Evolutionary conservation across 2,113 vertebrate genomes (phyloP).

Genomic region (Chrysochloris asiatica): DNA sequence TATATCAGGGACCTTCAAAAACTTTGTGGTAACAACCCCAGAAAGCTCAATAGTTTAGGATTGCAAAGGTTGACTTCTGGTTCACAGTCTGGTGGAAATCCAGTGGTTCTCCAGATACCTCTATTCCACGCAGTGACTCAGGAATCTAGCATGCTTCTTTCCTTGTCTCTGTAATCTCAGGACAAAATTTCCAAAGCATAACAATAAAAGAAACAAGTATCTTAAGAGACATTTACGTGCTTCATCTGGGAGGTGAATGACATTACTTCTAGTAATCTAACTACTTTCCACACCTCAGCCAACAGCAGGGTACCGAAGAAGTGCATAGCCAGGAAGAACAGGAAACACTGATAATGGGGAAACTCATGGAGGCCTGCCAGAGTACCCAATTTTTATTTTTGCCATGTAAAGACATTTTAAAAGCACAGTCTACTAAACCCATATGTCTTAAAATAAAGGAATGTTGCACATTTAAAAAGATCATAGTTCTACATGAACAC

Average conservation of each 20-base stretch:
- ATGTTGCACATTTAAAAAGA: neutral
- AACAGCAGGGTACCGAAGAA: neutral
- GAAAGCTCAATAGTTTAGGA: neutral
- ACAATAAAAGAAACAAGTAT: neutral
- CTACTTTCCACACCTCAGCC: neutral
- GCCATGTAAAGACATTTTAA: neutral
- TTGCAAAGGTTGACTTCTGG: neutral
- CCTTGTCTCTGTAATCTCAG: neutral
- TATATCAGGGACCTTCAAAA: too few species aligned
- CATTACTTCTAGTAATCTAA: neutral
- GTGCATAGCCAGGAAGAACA: neutral
- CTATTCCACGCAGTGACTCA: neutral
- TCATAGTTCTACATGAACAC: neutral
- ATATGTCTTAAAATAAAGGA: neutral
- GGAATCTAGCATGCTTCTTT: neutral
- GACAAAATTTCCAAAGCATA: neutral
- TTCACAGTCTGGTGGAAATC: neutral
- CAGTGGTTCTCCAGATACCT: neutral
- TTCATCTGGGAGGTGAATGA: neutral
- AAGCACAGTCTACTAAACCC: neutral
- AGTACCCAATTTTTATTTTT: neutral
- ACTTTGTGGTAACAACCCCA: too few species aligned
- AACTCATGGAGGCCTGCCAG: neutral
- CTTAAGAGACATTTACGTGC: neutral
- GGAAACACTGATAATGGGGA: neutral